Evolutionary conservation across 2,888 invertebrate genomes (phyloP).

Genomic region (Rapana venosa): DNA sequence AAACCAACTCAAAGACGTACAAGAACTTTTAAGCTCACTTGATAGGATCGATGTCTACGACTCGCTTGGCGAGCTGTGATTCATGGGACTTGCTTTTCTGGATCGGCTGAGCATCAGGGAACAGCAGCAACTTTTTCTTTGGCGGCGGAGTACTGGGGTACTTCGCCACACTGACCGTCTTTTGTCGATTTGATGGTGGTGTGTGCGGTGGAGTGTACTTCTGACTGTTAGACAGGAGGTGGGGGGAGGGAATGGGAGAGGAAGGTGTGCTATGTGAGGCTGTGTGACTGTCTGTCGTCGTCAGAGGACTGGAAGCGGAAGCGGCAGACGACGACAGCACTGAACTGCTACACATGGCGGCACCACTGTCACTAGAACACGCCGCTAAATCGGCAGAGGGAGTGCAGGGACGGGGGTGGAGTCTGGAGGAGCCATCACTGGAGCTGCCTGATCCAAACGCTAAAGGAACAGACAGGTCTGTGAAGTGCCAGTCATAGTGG

Average conservation of each 20-base stretch:
- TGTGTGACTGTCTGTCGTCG: not conserved
- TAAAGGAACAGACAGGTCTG: conserved; percentile 80
- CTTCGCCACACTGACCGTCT: conserved; percentile 80
- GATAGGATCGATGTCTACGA: conserved; percentile 79
- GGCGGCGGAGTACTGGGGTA: conserved; percentile 91
- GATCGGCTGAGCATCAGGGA: conserved; percentile 81
- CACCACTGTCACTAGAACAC: conserved; percentile 38
- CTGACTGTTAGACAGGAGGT: conserved; percentile 52
- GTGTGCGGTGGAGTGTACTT: conserved; percentile 81
- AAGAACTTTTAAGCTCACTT: conserved; percentile 56
- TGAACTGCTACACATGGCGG: conserved; percentile 55
- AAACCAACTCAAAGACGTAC: not conserved
- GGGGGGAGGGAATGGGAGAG: conserved; percentile 69
- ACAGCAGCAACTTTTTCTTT: conserved; percentile 83
- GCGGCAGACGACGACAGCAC: conserved; percentile 77
- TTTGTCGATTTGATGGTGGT: conserved; percentile 79
- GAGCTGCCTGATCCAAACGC: conserved; percentile 76
- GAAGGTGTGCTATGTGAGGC: conserved; percentile 75
- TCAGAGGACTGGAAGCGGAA: conserved; percentile 1
- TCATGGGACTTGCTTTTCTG: conserved; percentile 95
- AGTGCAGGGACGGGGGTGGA: conserved; percentile 68
- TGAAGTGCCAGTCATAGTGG: conserved; percentile 88
- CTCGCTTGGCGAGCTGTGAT: conserved; percentile 87
- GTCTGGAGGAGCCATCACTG: conserved; percentile 62
- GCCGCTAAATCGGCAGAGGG: conserved; percentile 58